Conservation (phyloP, 2,797 vertebrate species). For the Enteromius viviparus region DNA sequence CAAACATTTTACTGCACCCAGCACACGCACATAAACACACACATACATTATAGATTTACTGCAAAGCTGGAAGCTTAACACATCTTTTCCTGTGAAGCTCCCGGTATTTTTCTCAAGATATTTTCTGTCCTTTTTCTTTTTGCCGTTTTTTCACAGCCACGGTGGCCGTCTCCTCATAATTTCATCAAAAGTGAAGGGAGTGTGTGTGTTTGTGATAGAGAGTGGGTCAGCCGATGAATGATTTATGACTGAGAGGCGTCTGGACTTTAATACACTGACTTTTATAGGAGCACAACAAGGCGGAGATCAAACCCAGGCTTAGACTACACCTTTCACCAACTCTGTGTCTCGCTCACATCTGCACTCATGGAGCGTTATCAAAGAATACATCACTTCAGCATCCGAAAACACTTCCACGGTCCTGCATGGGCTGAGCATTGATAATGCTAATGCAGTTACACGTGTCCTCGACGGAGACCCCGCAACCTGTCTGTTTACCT, state of each 20-base stretch:
- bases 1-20: conserved; percentile 5
- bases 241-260: conserved; percentile 40
- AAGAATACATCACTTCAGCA: conserved; percentile 15
- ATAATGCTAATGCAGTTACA: conserved; percentile 11
- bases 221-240: conserved; percentile 17
- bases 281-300: conserved; percentile 37
- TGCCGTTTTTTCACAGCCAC: neutral
- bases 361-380: neutral
- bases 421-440: conserved; percentile 3
- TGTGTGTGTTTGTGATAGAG: neutral
- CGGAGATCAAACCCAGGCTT: conserved; percentile 26
- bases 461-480: neutral
- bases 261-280: conserved; percentile 36
- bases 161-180: conserved; percentile 22
- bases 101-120: conserved; percentile 12
- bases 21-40: neutral
- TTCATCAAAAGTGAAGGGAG: conserved; percentile 29
- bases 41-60: conserved; percentile 6
- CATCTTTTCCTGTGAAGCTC: conserved; percentile 22
- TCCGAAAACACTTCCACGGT: neutral
- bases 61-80: conserved; percentile 21
- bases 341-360: neutral
- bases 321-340: conserved; percentile 11
- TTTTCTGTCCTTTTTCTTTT: conserved; percentile 12
- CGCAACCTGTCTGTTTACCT: neutral